Evolutionary conservation across 2,113 vertebrate genomes (phyloP).

Genomic region (Glaucidium brasilianum): DNA sequence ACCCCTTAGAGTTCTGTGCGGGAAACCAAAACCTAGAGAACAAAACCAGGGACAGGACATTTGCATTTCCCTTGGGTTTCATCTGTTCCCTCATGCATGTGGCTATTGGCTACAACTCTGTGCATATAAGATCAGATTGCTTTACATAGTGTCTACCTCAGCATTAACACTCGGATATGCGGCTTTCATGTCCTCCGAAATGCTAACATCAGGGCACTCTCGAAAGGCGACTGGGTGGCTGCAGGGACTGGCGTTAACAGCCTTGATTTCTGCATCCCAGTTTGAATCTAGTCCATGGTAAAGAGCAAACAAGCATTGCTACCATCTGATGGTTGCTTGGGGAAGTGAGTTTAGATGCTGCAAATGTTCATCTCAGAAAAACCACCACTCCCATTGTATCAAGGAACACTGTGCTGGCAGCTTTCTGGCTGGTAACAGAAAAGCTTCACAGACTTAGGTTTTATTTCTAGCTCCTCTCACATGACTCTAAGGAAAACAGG

Average conservation of each 20-base stretch:
- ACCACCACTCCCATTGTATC: background rate
- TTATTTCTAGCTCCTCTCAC: constrained; percentile 27
- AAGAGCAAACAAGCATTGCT: constrained; percentile 65
- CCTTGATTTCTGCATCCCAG: background rate
- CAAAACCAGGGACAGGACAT: constrained; percentile 34
- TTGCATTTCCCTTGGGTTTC: constrained; percentile 57
- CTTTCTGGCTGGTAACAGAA: background rate
- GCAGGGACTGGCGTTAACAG: background rate
- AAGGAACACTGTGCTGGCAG: background rate
- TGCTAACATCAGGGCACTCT: background rate
- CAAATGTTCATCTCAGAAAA: background rate
- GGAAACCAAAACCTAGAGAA: constrained; percentile 18
- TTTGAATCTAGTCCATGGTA: constrained; percentile 15
- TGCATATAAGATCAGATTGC: constrained; percentile 51
- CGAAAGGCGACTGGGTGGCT: background rate
- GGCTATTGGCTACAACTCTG: constrained; percentile 42
- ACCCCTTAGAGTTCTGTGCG: background rate
- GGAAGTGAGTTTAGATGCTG: constrained; percentile 62
- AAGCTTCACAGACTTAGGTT: background rate
- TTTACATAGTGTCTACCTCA: constrained; percentile 59
- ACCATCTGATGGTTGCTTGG: constrained; percentile 64
- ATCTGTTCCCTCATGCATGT: constrained; percentile 63
- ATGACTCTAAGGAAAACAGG: background rate
- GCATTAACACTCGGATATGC: background rate
- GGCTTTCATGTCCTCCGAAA: background rate